Percentiles rank a stretch among this genome's conserved stretches.
phyloP scores from a whole-genome alignment of 2,888 invertebrate species.

The Melanotus villosus region DNA sequence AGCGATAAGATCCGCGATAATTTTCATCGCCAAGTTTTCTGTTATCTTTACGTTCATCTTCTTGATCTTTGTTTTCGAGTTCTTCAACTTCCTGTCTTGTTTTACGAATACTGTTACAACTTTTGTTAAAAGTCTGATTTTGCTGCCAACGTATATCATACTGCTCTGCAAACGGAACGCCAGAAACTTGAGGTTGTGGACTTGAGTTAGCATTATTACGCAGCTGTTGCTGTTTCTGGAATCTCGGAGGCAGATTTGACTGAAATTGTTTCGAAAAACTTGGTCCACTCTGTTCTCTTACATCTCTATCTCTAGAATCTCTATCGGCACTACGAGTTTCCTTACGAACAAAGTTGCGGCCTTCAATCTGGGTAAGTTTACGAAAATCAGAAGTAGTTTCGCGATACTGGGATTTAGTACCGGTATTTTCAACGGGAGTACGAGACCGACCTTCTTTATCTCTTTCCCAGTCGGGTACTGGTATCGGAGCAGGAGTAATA shows the following conservation, averaged over 20 bases:
- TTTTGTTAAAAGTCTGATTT: slow-evolving; percentile 47
- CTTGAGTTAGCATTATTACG: slow-evolving; percentile 64
- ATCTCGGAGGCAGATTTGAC: slow-evolving; percentile 88
- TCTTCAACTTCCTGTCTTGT: slow-evolving; percentile 45
- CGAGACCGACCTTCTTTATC: slow-evolving; percentile 61
- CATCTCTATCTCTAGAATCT: slow-evolving; percentile 65
- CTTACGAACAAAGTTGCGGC: slow-evolving; percentile 66
- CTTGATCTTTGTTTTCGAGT: slow-evolving; percentile 53
- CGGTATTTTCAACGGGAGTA: slow-evolving; percentile 35
- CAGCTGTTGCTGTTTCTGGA: slow-evolving; percentile 83
- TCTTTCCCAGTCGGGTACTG: slow-evolving; percentile 72
- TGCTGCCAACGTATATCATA: slow-evolving; percentile 59
- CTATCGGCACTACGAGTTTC: slow-evolving; percentile 56
- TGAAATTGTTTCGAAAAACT: slow-evolving; percentile 83
- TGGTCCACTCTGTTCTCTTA: slow-evolving; percentile 72
- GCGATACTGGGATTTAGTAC: slow-evolving; percentile 35
- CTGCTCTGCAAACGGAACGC: slow-evolving; percentile 53
- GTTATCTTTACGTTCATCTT: slow-evolving; percentile 62
- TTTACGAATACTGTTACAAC: slow-evolving; percentile 33
- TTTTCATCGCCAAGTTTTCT: slow-evolving; percentile 62
- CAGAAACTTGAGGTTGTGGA: slow-evolving; percentile 59
- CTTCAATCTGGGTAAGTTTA: slow-evolving; percentile 67
- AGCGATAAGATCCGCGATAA: slow-evolving; percentile 58
- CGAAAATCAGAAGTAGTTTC: slow-evolving; percentile 57
- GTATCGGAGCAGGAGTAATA: slow-evolving; percentile 68